phyloP scores from a whole-genome alignment of 2,113 vertebrate genomes.

The Cacatua alba region DNA sequence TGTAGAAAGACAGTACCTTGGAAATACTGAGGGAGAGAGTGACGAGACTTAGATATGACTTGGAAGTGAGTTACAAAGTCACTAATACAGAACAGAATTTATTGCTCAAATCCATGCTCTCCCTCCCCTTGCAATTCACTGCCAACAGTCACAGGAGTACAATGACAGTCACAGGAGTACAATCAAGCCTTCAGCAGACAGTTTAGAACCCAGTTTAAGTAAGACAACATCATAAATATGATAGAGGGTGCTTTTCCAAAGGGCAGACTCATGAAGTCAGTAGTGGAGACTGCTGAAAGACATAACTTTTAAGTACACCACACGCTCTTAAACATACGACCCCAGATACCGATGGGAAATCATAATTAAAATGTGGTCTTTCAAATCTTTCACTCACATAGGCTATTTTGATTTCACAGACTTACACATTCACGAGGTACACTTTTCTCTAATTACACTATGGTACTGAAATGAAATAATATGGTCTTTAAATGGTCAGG shows the following conservation, averaged over 20 bases:
- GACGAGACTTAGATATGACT: neutral
- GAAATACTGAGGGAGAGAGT: neutral
- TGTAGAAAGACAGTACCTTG: neutral
- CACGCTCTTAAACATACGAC: constrained; percentile 70
- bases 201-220: constrained; percentile 36
- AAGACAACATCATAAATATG: constrained; percentile 75
- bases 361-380: constrained; percentile 61
- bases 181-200: constrained; percentile 8
- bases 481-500: constrained; percentile 53
- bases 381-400: constrained; percentile 35
- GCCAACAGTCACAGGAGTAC: neutral
- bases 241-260: constrained; percentile 74
- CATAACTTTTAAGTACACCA: constrained; percentile 66
- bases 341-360: constrained; percentile 57
- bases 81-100: neutral
- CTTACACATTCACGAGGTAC: neutral
- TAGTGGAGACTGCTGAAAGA: constrained; percentile 73
- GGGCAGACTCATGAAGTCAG: constrained; percentile 79
- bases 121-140: neutral
- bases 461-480: constrained; percentile 45
- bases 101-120: neutral
- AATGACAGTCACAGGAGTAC: neutral
- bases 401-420: constrained; percentile 42
- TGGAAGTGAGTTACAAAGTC: neutral
- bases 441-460: constrained; percentile 26